A percentile compares a stretch with the other conserved stretches of the same genome.
Evolutionary conservation across 2,888 invertebrate species (phyloP).

Genomic region (Muschampia plurimacula): DNA sequence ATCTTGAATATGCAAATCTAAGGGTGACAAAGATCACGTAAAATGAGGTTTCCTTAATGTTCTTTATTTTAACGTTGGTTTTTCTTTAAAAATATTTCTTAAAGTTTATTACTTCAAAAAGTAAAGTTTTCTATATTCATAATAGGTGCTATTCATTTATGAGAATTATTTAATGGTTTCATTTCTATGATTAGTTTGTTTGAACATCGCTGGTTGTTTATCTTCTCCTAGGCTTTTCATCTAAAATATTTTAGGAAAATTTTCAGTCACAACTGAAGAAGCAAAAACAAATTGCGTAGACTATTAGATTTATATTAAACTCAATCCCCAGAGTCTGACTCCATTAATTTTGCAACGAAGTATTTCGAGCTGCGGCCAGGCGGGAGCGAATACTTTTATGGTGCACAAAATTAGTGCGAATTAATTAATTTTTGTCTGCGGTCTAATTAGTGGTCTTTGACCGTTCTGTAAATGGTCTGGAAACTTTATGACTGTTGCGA

Average conservation of each 20-base stretch:
- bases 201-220: neutral
- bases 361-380: conserved; percentile 33
- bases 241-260: neutral
- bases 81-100: too few species aligned
- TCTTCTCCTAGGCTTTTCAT: neutral
- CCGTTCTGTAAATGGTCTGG: conserved; percentile 44
- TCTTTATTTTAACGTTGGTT: too few species aligned
- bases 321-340: conserved; percentile 29
- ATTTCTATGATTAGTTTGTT: neutral
- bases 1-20: too few species aligned
- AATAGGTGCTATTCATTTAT: neutral
- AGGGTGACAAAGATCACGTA: too few species aligned
- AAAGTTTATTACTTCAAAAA: too few species aligned
- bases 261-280: neutral
- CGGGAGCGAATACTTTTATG: conserved; percentile 38
- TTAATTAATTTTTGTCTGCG: conserved; percentile 48
- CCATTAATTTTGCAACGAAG: conserved; percentile 39
- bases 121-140: too few species aligned
- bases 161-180: neutral
- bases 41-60: too few species aligned
- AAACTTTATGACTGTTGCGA: conserved; percentile 43
- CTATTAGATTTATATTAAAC: conserved; percentile 27
- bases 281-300: conserved; percentile 14
- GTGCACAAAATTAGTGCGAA: conserved; percentile 43
- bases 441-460: conserved; percentile 44